Conservation (phyloP, 30 jellyfish, hydroid and myxozoan species). For the Mastigias papua region DNA sequence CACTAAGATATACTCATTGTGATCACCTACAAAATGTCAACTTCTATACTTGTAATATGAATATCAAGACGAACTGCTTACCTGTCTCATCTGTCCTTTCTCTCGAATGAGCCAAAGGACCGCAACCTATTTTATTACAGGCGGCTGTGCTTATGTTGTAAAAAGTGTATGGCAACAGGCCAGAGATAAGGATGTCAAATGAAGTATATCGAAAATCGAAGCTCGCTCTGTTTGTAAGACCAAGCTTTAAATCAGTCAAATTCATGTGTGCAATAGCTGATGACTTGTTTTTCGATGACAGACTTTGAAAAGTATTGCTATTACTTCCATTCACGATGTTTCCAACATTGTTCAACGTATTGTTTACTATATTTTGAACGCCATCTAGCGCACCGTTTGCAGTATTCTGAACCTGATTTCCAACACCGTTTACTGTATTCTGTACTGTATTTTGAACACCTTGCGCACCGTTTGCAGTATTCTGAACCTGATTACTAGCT, state of each 20-base stretch:
- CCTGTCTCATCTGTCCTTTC: conserved; percentile 22
- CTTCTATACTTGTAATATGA: background rate
- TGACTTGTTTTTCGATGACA: background rate
- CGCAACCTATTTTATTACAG: conserved; percentile 63
- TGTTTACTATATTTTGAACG: no score
- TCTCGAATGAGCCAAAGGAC: conserved; percentile 24
- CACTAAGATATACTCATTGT: no score
- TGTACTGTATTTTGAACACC: no score
- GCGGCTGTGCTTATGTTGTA: conserved; percentile 24
- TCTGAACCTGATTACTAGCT: no score
- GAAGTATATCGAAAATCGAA: background rate
- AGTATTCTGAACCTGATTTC: no score
- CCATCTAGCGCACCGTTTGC: no score
- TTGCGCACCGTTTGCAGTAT: no score
- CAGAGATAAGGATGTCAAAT: conserved; percentile 19
- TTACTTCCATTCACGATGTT: background rate
- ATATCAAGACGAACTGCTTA: conserved; percentile 1
- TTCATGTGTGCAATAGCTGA: background rate
- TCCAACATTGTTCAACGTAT: background rate
- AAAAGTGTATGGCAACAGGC: conserved; percentile 42
- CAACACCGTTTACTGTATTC: no score
- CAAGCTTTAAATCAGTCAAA: background rate
- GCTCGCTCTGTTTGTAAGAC: background rate
- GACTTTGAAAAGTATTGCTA: background rate
- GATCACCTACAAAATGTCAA: background rate